A percentile compares a stretch with the other conserved stretches of the same genome.
These are phyloP conservation scores for Drosophila melanica DNA, from an alignment of 1,140 invertebrate species.

Conservation along the genomic window DNA sequence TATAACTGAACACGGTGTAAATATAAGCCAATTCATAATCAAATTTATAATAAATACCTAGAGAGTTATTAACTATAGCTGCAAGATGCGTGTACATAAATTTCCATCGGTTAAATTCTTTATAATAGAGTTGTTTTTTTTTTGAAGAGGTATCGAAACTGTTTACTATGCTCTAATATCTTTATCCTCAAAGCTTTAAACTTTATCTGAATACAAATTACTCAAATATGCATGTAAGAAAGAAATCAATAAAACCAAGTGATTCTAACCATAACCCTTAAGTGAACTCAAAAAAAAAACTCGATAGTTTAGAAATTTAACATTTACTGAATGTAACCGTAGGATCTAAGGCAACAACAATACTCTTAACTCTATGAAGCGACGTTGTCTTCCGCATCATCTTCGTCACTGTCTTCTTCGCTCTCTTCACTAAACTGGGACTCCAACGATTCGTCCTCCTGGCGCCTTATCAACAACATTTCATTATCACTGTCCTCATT, in stretches of 20 bases:
- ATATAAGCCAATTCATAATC: slow-evolving; percentile 55
- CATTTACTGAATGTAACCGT: slow-evolving; percentile 3
- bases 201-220: slow-evolving; percentile 13
- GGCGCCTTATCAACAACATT: slow-evolving; percentile 65
- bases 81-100: slow-evolving; percentile 53
- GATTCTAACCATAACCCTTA: slow-evolving; percentile 55
- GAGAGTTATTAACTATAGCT: slow-evolving; percentile 55
- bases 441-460: slow-evolving; percentile 32
- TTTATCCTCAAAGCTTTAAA: slow-evolving; percentile 66
- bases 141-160: slow-evolving; percentile 42
- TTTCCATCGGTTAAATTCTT: slow-evolving; percentile 55
- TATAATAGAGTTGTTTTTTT: slow-evolving; percentile 42
- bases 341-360: slow-evolving; percentile 3
- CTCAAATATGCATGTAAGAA: slow-evolving; percentile 39
- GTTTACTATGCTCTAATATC: slow-evolving; percentile 48
- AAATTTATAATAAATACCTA: slow-evolving; percentile 36
- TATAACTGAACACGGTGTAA: slow-evolving; percentile 60
- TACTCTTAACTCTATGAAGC: slow-evolving; percentile 12
- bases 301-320: slow-evolving; percentile 1
- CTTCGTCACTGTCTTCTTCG: slow-evolving; percentile 54
- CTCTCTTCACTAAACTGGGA: slow-evolving; percentile 52
- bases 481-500: slow-evolving; percentile 65
- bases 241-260: slow-evolving; percentile 41
- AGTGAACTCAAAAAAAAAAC: slow-evolving; percentile 2
- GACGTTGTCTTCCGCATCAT: slow-evolving; percentile 21